A percentile compares a stretch with the other conserved stretches of the same genome.
Evolutionary conservation across 2,888 invertebrate species (phyloP).

Genomic region (Zhengitettix transpicula): DNA sequence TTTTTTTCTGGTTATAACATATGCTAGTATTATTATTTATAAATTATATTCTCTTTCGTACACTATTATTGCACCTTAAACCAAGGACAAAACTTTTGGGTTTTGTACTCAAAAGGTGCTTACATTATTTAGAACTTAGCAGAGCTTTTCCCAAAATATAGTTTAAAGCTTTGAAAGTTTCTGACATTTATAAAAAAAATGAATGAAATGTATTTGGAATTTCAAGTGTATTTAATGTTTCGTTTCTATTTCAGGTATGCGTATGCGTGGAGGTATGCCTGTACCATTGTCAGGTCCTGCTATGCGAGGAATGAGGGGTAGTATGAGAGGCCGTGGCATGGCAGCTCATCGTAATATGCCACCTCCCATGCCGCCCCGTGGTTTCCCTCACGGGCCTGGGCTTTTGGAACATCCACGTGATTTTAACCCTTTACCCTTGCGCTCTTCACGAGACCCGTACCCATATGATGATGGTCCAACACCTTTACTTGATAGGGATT

Average conservation of each 20-base stretch:
- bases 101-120: neutral
- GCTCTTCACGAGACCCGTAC: constrained; percentile 3
- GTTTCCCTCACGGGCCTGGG: neutral
- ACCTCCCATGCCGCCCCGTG: constrained; percentile 4
- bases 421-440: constrained; percentile 1
- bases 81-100: neutral
- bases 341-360: constrained; percentile 1
- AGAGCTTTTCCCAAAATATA: neutral
- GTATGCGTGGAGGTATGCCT: neutral
- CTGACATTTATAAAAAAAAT: neutral
- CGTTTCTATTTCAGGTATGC: neutral
- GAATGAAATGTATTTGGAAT: neutral
- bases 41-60: neutral
- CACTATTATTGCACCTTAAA: neutral
- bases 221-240: neutral
- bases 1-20: too few species aligned
- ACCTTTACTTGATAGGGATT: constrained; percentile 2
- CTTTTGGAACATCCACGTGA: neutral
- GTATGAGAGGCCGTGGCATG: constrained; percentile 2
- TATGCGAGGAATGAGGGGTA: constrained; percentile 1
- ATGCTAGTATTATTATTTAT: neutral
- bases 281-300: neutral
- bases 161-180: neutral
- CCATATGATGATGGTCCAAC: constrained; percentile 7
- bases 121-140: neutral